Conservation (phyloP, 1,140 invertebrate genomes). For the Tribolium madens region DNA sequence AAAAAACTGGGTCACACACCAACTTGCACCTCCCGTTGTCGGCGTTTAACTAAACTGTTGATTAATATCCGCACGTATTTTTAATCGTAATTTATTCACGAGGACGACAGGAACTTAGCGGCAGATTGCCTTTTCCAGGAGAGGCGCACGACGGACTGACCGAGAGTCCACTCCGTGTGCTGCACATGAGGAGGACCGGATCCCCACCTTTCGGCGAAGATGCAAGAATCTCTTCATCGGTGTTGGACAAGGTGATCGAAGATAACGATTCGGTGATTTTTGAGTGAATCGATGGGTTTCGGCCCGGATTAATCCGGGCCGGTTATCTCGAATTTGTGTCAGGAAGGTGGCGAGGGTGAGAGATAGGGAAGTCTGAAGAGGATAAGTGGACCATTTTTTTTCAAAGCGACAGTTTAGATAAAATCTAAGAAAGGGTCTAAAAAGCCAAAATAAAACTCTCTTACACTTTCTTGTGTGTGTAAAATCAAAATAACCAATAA, state of each 20-base stretch:
- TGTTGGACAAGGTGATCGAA: not conserved
- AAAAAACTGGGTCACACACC: not conserved
- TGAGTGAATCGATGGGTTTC: not conserved
- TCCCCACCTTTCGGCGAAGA: slow-evolving; percentile 27
- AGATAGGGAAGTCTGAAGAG: not conserved
- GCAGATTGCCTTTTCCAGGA: slow-evolving; percentile 14
- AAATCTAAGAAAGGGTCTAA: too few species aligned
- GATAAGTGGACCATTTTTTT: not conserved
- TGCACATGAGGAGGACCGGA: slow-evolving; percentile 15
- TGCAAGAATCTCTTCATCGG: slow-evolving; percentile 5
- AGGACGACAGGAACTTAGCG: slow-evolving; percentile 39
- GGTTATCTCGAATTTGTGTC: not conserved
- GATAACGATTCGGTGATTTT: slow-evolving; percentile 16
- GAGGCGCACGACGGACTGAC: slow-evolving; percentile 41
- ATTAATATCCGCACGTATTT: not conserved
- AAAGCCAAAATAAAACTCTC: too few species aligned
- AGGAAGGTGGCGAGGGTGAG: not conserved
- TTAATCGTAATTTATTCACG: slow-evolving; percentile 16
- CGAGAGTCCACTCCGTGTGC: not conserved
- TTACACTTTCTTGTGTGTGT: too few species aligned
- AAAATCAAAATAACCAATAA: too few species aligned
- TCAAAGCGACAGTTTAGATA: too few species aligned
- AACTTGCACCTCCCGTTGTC: not conserved
- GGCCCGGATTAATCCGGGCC: not conserved
- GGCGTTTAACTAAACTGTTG: not conserved